A percentile compares a stretch with the other conserved stretches of the same genome.
Conservation (phyloP, 2,113 vertebrate species). For the Xiphorhynchus elegans region DNA sequence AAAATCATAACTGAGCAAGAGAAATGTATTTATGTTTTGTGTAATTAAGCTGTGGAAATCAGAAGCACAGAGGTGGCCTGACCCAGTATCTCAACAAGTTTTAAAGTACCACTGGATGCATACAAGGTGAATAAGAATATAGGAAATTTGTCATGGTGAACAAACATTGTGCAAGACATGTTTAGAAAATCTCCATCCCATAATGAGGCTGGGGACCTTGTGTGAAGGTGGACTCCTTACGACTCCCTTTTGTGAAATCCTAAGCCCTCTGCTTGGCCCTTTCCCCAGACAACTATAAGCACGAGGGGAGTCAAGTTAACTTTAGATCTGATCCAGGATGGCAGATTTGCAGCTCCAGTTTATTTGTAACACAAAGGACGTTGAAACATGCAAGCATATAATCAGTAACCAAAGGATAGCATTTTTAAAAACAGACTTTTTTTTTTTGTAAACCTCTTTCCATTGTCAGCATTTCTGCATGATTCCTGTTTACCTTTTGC, state of each 20-base stretch:
- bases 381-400: not conserved
- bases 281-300: not conserved
- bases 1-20: not conserved
- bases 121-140: not conserved
- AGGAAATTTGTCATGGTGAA: not conserved
- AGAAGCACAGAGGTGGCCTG: not conserved
- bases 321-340: not conserved
- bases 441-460: not conserved
- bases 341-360: not conserved
- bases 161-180: not conserved
- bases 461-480: not conserved
- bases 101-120: not conserved
- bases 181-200: not conserved
- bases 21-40: not conserved
- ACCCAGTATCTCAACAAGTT: not conserved
- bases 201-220: not conserved
- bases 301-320: not conserved
- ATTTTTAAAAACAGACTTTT: not conserved
- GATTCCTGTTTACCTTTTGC: not conserved
- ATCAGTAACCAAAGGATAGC: not conserved
- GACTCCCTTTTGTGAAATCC: not conserved
- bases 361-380: not conserved
- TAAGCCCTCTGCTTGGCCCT: not conserved
- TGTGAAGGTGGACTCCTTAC: not conserved
- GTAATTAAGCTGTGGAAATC: not conserved